Percentiles rank a stretch among this genome's conserved stretches.
Evolutionary conservation across 2,888 invertebrate species (phyloP).

Genomic region (Achlya flavicornis): DNA sequence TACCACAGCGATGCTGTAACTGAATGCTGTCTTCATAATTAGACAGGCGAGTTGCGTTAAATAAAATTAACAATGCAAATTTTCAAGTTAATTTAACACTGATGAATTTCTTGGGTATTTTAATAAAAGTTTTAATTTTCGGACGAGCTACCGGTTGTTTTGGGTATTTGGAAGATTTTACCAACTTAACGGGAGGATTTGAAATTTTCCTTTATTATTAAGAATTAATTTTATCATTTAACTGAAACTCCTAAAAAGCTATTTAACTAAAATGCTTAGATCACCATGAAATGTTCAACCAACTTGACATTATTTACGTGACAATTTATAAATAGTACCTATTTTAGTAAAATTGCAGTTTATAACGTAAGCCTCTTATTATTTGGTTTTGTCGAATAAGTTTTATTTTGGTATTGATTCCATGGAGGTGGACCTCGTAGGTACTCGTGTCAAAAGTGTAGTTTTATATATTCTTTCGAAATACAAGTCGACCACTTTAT

Average conservation of each 20-base stretch:
- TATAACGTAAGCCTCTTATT: too few relatives aligned
- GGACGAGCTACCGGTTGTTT: constrained; percentile 36
- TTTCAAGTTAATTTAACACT: constrained; percentile 62
- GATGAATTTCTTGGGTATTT: constrained; percentile 63
- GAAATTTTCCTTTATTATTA: not conserved
- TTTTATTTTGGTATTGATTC: too few relatives aligned
- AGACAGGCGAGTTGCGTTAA: constrained; percentile 59
- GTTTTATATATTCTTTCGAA: too few relatives aligned
- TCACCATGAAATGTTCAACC: too few relatives aligned
- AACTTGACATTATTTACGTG: too few relatives aligned
- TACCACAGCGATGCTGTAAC: constrained; percentile 34
- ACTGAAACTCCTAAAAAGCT: not conserved
- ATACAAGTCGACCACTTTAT: too few relatives aligned
- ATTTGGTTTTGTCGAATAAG: too few relatives aligned
- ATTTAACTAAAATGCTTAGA: too few relatives aligned
- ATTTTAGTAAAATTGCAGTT: too few relatives aligned
- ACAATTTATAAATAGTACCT: too few relatives aligned
- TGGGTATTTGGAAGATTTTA: constrained; percentile 5
- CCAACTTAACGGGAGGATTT: not conserved
- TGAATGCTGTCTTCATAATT: constrained; percentile 56
- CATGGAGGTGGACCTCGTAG: too few relatives aligned
- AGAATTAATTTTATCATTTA: not conserved
- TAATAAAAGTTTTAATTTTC: constrained; percentile 59
- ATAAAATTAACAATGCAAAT: constrained; percentile 73
- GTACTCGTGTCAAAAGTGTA: too few relatives aligned